A percentile compares a stretch with the other conserved stretches of the same genome.
Conservation (phyloP, 92 coral and sea anemone species). For the Porites lobata region DNA sequence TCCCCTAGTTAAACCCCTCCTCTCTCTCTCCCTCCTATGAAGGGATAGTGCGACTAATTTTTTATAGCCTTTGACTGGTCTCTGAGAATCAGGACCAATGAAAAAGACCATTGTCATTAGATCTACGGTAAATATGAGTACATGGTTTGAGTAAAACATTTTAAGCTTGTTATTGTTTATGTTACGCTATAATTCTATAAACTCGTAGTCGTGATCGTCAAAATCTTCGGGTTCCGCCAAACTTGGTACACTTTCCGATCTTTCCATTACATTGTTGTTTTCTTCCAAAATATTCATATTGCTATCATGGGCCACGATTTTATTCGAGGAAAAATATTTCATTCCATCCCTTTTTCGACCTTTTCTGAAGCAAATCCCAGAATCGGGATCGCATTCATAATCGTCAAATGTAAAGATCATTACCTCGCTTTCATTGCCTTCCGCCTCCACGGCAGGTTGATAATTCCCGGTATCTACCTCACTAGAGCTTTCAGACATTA, state of each 20-base stretch:
- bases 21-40: no score
- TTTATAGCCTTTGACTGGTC: no score
- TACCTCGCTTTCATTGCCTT: background rate
- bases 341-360: constrained; percentile 3
- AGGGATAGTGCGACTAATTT: no score
- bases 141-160: background rate
- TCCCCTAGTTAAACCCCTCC: no score
- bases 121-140: no score
- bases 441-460: background rate
- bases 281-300: background rate
- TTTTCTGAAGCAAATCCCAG: constrained; percentile 12
- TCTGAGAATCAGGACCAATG: no score
- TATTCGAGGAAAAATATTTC: background rate
- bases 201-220: background rate
- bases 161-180: background rate
- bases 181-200: background rate
- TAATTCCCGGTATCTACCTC: background rate
- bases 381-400: constrained; percentile 3
- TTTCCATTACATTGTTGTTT: constrained; percentile 9
- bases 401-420: constrained; percentile 17
- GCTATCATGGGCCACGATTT: background rate
- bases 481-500: background rate
- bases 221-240: constrained; percentile 28
- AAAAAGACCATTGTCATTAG: no score
- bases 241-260: constrained; percentile 41